phyloP scores from a whole-genome alignment of 2,888 invertebrate genomes.

The Hydroisotoma schaefferi region DNA sequence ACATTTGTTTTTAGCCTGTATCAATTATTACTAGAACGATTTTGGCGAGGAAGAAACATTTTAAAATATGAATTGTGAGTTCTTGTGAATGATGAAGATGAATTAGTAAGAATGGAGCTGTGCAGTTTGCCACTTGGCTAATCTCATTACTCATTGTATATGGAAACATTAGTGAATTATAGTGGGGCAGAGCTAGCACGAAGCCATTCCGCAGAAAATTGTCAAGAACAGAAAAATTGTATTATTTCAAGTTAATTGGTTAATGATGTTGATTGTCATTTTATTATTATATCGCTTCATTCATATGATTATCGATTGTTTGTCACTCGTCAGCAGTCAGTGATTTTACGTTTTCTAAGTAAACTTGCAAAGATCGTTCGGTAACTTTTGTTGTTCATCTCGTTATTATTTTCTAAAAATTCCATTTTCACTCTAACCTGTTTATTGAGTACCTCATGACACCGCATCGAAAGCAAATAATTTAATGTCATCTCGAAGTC shows the following conservation, averaged over 20 bases:
- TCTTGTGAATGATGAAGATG: constrained; percentile 7
- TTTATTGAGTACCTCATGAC: constrained; percentile 5
- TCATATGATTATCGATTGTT: constrained; percentile 11
- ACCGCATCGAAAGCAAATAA: constrained; percentile 2
- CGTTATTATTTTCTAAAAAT: constrained; percentile 10
- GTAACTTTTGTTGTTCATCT: constrained; percentile 1
- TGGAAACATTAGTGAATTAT: constrained; percentile 7
- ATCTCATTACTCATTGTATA: constrained; percentile 11
- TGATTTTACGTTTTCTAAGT: constrained; percentile 19
- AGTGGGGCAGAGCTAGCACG: constrained; percentile 16
- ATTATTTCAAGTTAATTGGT: constrained; percentile 5
- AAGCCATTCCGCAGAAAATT: constrained; percentile 22
- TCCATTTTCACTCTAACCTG: background rate
- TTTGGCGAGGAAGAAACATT: background rate
- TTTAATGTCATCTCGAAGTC: background rate
- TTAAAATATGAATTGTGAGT: constrained; percentile 6
- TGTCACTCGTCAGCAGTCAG: constrained; percentile 11
- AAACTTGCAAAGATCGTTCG: constrained; percentile 17
- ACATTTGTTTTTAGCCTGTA: constrained; percentile 8
- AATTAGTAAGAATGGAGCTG: constrained; percentile 3
- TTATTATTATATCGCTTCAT: constrained; percentile 1
- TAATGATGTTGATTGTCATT: constrained; percentile 5
- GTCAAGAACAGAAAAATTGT: constrained; percentile 2
- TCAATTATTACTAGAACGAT: constrained; percentile 8
- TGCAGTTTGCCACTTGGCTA: constrained; percentile 8